Percentiles rank a stretch among this genome's conserved stretches.
Conservation (phyloP, 2,888 invertebrate species). For the Xanthia togata region DNA sequence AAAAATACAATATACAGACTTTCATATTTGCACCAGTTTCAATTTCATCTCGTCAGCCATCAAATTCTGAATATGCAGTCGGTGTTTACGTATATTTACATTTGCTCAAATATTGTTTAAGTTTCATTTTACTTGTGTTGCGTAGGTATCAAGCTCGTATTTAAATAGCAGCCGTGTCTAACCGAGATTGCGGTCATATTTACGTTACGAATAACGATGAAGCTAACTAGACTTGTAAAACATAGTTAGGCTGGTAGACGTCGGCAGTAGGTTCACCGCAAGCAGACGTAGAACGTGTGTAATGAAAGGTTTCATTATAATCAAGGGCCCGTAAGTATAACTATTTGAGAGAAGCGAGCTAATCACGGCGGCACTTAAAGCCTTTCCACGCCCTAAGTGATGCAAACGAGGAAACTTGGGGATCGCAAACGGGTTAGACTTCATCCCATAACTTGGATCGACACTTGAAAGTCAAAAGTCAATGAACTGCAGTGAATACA, state of each 20-base stretch:
- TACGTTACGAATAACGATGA: conserved; percentile 49
- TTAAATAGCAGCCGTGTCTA: conserved; percentile 33
- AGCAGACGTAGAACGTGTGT: conserved; percentile 49
- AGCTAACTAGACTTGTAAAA: conserved; percentile 59
- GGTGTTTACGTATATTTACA: conserved; percentile 31
- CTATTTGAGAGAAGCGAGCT: conserved; percentile 75
- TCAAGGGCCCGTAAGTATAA: conserved; percentile 73
- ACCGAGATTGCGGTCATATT: conserved; percentile 48
- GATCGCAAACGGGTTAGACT: conserved; percentile 83
- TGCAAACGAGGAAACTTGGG: conserved; percentile 87
- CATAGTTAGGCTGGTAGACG: conserved; percentile 44
- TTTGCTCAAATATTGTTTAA: conserved; percentile 25
- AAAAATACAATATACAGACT: background rate
- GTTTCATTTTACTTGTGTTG: conserved; percentile 5
- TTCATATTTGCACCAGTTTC: conserved; percentile 5
- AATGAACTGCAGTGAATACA: conserved; percentile 73
- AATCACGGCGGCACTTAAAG: conserved; percentile 82
- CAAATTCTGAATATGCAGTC: conserved; percentile 24
- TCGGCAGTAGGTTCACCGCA: conserved; percentile 39
- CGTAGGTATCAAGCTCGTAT: conserved; percentile 26
- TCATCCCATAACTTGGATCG: conserved; percentile 85
- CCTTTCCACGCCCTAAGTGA: conserved; percentile 84
- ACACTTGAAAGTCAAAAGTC: conserved; percentile 83
- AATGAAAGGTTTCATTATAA: conserved; percentile 77
- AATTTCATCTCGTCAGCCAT: conserved; percentile 13